Conservation (phyloP, 2,888 invertebrate genomes). For the Osmoderma eremita region DNA sequence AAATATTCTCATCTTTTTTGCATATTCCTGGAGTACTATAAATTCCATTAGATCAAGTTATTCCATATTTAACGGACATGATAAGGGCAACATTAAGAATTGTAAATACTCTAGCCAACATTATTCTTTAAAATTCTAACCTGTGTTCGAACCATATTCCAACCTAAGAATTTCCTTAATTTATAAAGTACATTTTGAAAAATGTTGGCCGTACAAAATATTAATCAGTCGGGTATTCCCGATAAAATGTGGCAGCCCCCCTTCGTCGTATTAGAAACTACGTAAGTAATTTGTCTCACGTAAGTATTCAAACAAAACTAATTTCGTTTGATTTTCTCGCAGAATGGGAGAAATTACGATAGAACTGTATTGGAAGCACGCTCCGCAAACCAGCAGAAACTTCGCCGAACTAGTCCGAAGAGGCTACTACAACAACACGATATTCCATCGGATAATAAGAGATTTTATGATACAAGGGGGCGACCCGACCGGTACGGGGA, state of each 20-base stretch:
- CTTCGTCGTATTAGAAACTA: constrained; percentile 82
- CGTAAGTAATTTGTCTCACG: constrained; percentile 68
- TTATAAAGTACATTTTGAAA: constrained; percentile 24
- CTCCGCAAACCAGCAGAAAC: constrained; percentile 96
- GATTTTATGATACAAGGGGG: constrained; percentile 97
- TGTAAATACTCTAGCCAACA: no score
- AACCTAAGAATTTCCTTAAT: no score
- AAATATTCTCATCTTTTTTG: no score
- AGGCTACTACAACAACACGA: constrained; percentile 95
- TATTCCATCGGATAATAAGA: constrained; percentile 94
- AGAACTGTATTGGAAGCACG: constrained; percentile 98
- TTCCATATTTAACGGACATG: no score
- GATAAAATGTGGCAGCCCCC: constrained; percentile 92
- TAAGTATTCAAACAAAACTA: neutral
- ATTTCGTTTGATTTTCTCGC: constrained; percentile 52
- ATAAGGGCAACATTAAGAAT: no score
- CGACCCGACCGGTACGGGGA: constrained; percentile 93
- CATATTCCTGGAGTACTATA: no score
- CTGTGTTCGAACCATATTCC: no score
- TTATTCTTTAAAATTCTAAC: no score
- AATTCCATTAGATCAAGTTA: no score
- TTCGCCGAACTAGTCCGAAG: constrained; percentile 93
- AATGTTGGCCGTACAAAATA: constrained; percentile 65
- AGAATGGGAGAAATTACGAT: constrained; percentile 93
- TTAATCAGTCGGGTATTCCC: constrained; percentile 77